These are phyloP conservation scores for Trichomycterus rosablanca DNA, from an alignment of 2,113 vertebrate genomes.

Conservation along the genomic window DNA sequence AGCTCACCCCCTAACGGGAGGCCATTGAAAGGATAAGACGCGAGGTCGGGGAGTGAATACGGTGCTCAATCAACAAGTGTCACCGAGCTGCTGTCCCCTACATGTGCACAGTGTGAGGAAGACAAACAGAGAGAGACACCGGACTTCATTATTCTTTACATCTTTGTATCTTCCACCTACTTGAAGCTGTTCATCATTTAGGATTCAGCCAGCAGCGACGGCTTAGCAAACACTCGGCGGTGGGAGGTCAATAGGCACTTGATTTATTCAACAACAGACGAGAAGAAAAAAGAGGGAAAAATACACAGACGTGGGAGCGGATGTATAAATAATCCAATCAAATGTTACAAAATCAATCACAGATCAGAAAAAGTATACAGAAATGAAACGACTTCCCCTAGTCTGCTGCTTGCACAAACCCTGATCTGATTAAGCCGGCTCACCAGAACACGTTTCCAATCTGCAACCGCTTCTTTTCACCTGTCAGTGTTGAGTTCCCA, in stretches of 20 bases:
- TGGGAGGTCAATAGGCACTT: constrained; percentile 83
- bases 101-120: constrained; percentile 41
- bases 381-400: too few relatives aligned
- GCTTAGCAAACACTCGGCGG: constrained; percentile 84
- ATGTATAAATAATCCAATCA: too few relatives aligned
- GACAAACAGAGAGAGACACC: constrained; percentile 19
- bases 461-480: too few relatives aligned
- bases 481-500: too few relatives aligned
- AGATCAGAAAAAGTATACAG: too few relatives aligned
- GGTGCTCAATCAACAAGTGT: constrained; percentile 88
- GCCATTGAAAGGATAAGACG: too few relatives aligned
- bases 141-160: constrained; percentile 61
- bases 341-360: too few relatives aligned
- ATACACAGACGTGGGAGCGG: background rate
- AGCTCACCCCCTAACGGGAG: too few relatives aligned
- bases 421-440: too few relatives aligned
- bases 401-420: too few relatives aligned
- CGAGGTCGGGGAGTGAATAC: constrained; percentile 70
- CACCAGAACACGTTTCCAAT: too few relatives aligned
- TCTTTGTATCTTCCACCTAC: constrained; percentile 52
- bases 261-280: constrained; percentile 76
- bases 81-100: constrained; percentile 64
- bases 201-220: constrained; percentile 82
- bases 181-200: constrained; percentile 84
- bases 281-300: background rate